Conservation (phyloP, 1,140 invertebrate species). For the Tetramorium parvispinum region DNA sequence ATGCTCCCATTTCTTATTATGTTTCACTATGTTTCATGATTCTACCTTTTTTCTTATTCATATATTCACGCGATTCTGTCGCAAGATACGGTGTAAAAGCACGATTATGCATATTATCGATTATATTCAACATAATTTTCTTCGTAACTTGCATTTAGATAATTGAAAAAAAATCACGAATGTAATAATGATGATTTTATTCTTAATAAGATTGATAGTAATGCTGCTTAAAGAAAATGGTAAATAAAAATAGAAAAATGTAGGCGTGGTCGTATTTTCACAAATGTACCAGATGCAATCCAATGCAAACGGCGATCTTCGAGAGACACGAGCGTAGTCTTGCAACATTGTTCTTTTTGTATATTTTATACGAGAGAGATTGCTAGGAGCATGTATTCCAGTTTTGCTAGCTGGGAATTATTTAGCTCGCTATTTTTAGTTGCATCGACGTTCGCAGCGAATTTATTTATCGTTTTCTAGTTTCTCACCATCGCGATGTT, state of each 20-base stretch:
- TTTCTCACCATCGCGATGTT: background rate
- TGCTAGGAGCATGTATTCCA: background rate
- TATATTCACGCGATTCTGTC: background rate
- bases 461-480: background rate
- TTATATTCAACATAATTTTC: background rate
- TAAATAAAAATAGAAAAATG: background rate
- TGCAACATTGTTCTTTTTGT: slow-evolving; percentile 19
- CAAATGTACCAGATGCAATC: background rate
- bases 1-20: background rate
- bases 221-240: background rate
- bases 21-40: background rate
- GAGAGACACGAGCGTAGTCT: background rate
- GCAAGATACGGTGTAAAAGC: background rate
- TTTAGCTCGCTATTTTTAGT: slow-evolving; percentile 22
- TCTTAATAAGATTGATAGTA: background rate
- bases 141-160: background rate
- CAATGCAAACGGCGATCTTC: background rate
- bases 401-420: slow-evolving; percentile 13
- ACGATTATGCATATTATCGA: background rate
- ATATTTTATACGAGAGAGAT: slow-evolving; percentile 17
- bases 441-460: background rate
- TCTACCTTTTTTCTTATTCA: slow-evolving; percentile 13
- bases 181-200: background rate
- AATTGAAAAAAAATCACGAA: background rate
- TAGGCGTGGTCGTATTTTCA: background rate